phyloP scores from a whole-genome alignment of 53 echinoderm and acorn worm species.

The Echinometra lucunter region DNA sequence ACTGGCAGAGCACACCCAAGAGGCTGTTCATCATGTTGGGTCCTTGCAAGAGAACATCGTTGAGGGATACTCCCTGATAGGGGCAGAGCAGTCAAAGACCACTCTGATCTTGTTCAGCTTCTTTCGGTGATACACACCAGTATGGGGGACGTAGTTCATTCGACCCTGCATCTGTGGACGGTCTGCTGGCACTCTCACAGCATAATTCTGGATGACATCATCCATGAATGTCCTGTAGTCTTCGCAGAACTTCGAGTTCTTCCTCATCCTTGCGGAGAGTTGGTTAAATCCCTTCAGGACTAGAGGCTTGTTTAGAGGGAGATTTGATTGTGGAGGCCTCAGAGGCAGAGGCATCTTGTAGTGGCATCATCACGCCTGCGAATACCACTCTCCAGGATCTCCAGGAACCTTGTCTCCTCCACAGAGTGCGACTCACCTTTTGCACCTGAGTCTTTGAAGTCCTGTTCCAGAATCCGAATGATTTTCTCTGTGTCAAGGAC shows the following conservation, averaged over 20 bases:
- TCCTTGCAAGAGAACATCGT: slow-evolving; percentile 74
- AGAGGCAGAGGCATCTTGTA: no score
- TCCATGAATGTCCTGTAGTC: slow-evolving; percentile 66
- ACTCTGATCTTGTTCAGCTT: slow-evolving; percentile 66
- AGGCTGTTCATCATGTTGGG: slow-evolving; percentile 72
- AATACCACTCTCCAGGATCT: slow-evolving; percentile 38
- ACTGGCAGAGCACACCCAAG: slow-evolving; percentile 74
- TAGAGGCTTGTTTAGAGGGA: no score
- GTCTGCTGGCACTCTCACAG: not conserved
- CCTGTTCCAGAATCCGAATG: slow-evolving; percentile 35
- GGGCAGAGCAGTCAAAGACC: slow-evolving; percentile 72
- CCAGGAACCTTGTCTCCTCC: slow-evolving; percentile 12
- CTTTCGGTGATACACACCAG: slow-evolving; percentile 71
- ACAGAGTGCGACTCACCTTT: slow-evolving; percentile 11
- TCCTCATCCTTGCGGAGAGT: slow-evolving; percentile 5
- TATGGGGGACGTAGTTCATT: slow-evolving; percentile 69
- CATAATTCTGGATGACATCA: slow-evolving; percentile 40
- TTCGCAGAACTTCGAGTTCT: slow-evolving; percentile 37
- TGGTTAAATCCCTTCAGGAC: no score
- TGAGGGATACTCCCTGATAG: slow-evolving; percentile 70
- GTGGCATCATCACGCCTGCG: not conserved
- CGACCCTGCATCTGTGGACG: no score
- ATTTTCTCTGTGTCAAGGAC: slow-evolving; percentile 50
- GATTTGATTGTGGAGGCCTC: no score
- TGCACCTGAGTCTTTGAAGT: not conserved